Base-by-base conservation (phyloP, 92 coral and sea anemone species). In the Zoanthus sansibaricus region DNA sequence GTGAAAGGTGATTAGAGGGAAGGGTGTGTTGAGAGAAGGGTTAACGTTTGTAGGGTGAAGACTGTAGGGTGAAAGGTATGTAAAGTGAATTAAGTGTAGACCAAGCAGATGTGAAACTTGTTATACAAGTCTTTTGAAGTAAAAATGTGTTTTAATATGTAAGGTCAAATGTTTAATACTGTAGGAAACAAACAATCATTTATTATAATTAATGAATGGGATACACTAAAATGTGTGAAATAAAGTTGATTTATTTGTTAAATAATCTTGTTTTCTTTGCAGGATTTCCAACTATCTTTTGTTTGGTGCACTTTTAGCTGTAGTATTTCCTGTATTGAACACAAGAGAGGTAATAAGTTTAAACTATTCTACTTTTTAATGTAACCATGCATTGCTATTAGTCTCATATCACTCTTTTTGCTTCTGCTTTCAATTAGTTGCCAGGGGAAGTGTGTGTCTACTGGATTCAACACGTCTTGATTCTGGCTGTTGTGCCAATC, bases 281-380 rank as follows among this genome's bases (percentile, higher is more conserved):
- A 95, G 98, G 79, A 83, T 95, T 82, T 93, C 93, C 45, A 95
- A 86, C 87, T 94, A 95, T 84, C 77, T 95, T 6, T 83, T 95
- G 25, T 95, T 95, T 94, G 98, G 98, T 82, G 98, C 98, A 37
- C 88, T 95, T 14, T 86, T 94, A 67, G 98, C 98, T n/a, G 86
- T 95, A 14, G 61, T 95, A 46, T 92, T 95, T 46, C 98, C 98
- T 32, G 98, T 94, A 58, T 90, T 95, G 45, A 95, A 95, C 77
- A 95, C 97, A 52, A 94, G 98, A 90, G 78, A 89, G 89, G 98
- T 95, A 31, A 4, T 54, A 62, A 62, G 7, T 16, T 62, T 1
- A 16, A 62, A 62, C 30, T 6, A 10, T 62, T 20, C 1, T 72
- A 8, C 52, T 72, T 37, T 13, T 72, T 37, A 37, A 20, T 72